Base-by-base conservation (phyloP, 2,113 vertebrate genomes). In the Rattus rattus region DNA sequence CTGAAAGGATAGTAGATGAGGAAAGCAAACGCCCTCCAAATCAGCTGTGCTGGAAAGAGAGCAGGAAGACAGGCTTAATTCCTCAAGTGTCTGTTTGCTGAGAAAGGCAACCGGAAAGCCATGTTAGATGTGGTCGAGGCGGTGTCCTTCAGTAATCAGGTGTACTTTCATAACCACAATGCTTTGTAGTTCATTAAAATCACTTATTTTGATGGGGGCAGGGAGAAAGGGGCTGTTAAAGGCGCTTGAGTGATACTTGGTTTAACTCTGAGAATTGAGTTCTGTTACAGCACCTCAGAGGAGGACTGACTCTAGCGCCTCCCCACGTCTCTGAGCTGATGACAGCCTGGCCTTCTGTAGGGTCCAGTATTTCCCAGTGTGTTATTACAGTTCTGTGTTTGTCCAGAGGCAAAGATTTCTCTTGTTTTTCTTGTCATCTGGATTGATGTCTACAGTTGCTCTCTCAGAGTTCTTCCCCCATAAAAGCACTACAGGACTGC, bases 381-480 rank as follows among this genome's bases (percentile, higher is more conserved):
- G 47, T 12, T n/a, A 30, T 28, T 61, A 4, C 4, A 30, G 30
- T 69, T 83, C 16, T 17, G 33, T 59, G 49, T 92, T 79, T 91
- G 36, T 59, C 36, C 70, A 61, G 79, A 89, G 19, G 36, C 24
- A 91, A 86, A 49, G 65, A 88, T 49, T 5, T 22, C 30, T 6
- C 91, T 59, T 65, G 13, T 49, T 96, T 83, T 96, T 76, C 28
- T 39, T 70, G 26, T 2, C 59, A 49, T 43, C 63, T 92, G 43
- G 47, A 77, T 28, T 79, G 30, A 76, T 86, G 14, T 80, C 90
- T 67, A 56, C 39, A 83, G 52, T 72, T 91, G 39, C 39, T 83
- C n/a, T 97, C 73, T 73, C 67, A 77, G 88, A 91, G 86, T 91
- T 63, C 33, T 12, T 85, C 90, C 63, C 85, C 36, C 12, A 63